phyloP scores from a whole-genome alignment of 1,140 invertebrate genomes.

The Drosophila nigrodunni region DNA sequence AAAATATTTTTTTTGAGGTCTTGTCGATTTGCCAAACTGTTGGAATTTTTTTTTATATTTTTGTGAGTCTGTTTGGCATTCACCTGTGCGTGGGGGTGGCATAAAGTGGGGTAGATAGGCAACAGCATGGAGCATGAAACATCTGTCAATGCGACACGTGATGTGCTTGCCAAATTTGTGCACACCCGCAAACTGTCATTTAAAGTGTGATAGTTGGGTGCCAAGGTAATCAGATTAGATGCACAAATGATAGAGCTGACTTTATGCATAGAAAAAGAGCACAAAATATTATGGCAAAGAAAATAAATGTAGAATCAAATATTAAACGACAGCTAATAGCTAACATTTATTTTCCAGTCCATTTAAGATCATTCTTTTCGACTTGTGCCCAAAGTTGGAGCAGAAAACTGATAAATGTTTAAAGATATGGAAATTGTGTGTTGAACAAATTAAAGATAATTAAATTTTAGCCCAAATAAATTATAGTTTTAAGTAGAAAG shows the following conservation, averaged over 20 bases:
- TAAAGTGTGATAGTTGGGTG: constrained; percentile 50
- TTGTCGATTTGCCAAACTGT: constrained; percentile 45
- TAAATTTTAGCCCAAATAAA: too few species aligned
- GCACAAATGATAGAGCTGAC: constrained; percentile 43
- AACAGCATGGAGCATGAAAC: constrained; percentile 28
- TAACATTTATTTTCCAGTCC: neutral
- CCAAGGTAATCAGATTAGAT: constrained; percentile 53
- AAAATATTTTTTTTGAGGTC: constrained; percentile 24
- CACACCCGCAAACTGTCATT: constrained; percentile 36
- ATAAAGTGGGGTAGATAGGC: neutral
- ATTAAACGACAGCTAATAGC: neutral
- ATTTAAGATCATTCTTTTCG: neutral
- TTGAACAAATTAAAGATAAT: too few species aligned
- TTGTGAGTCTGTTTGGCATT: constrained; percentile 12
- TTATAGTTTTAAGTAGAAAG: too few species aligned
- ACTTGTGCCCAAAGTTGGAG: neutral
- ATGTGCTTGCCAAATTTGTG: constrained; percentile 43
- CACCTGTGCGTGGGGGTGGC: constrained; percentile 41
- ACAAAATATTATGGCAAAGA: neutral
- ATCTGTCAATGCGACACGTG: constrained; percentile 59
- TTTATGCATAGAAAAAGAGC: neutral
- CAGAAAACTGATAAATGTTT: neutral
- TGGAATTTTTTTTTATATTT: neutral
- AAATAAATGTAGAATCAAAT: constrained; percentile 1
- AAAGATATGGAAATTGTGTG: neutral